Conservation (phyloP, 2,113 vertebrate genomes). For the Serranochromis macrocephalus region DNA sequence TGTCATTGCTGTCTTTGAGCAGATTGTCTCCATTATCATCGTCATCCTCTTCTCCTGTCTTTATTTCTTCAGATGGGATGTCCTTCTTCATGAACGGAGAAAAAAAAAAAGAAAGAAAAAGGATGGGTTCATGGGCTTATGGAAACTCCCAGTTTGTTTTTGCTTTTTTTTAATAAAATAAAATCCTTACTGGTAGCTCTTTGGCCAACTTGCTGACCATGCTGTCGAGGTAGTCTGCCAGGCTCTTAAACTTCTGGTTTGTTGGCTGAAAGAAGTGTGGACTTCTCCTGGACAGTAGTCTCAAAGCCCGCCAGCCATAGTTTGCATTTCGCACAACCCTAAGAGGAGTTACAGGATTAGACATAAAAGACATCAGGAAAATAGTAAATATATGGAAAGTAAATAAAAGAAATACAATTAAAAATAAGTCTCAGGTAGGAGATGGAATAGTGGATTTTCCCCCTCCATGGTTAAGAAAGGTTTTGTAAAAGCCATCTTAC, state of each 20-base stretch:
- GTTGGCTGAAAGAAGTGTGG: slow-evolving; percentile 98
- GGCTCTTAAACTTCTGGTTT: slow-evolving; percentile 96
- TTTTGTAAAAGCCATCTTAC: slow-evolving; percentile 67
- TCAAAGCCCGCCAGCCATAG: slow-evolving; percentile 93
- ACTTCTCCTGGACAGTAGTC: slow-evolving; percentile 90
- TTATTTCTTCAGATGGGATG: slow-evolving; percentile 98
- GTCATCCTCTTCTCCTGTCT: slow-evolving; percentile 96
- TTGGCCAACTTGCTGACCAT: slow-evolving; percentile 99
- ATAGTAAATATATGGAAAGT: not conserved
- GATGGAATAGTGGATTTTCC: not conserved
- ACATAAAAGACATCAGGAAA: not conserved
- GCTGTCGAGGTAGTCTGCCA: slow-evolving; percentile 95
- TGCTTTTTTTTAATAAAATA: not conserved
- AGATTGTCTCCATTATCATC: slow-evolving; percentile 97
- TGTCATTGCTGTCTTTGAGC: slow-evolving; percentile 96
- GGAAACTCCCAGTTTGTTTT: not conserved
- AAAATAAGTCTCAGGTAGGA: not conserved
- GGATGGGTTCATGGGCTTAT: not conserved
- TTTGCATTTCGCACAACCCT: slow-evolving; percentile 96
- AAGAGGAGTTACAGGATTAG: not conserved
- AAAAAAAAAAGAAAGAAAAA: not conserved
- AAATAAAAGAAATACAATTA: not conserved
- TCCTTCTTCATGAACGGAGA: slow-evolving; percentile 64
- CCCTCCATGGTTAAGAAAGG: not conserved
- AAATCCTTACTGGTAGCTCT: slow-evolving; percentile 86